A percentile compares a stretch with the other conserved stretches of the same genome.
Evolutionary conservation across 2,888 invertebrate genomes (phyloP).

Genomic region (Drosophila testacea): DNA sequence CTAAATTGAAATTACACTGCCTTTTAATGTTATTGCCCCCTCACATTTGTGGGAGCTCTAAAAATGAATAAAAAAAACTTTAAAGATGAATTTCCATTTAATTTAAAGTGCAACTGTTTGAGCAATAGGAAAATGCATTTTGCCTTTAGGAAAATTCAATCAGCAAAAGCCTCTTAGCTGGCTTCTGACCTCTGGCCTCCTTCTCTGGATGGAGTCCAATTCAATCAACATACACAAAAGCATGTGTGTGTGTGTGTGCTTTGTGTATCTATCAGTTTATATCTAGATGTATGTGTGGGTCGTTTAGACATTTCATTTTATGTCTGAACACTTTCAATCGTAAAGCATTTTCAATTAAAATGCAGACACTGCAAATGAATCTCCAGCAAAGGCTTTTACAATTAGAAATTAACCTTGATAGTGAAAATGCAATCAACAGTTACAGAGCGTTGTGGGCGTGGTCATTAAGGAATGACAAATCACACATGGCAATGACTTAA

Average conservation of each 20-base stretch:
- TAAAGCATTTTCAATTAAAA: conserved; percentile 58
- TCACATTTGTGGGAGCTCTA: neutral
- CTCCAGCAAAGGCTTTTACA: conserved; percentile 54
- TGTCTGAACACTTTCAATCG: conserved; percentile 59
- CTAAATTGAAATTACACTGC: neutral
- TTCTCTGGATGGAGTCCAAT: neutral
- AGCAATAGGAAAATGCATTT: conserved; percentile 2
- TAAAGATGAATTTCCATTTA: conserved; percentile 10
- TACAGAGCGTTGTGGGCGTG: conserved; percentile 20
- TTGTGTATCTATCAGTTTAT: neutral
- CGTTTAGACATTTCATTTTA: conserved; percentile 8
- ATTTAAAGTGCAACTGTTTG: conserved; percentile 20
- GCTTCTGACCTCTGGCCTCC: conserved; percentile 33
- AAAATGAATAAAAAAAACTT: conserved; percentile 6
- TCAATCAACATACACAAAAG: conserved; percentile 9
- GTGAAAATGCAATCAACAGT: conserved; percentile 41
- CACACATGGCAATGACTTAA: conserved; percentile 56
- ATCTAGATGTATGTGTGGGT: conserved; percentile 1
- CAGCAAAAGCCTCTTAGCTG: conserved; percentile 26
- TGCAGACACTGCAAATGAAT: conserved; percentile 43
- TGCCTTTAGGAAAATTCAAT: conserved; percentile 26
- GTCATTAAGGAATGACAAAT: conserved; percentile 29
- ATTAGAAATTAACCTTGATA: conserved; percentile 47
- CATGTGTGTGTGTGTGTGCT: neutral
- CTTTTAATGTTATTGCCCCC: conserved; percentile 2